Conservation (phyloP, 2,888 invertebrate species). For the Synanthedon myopaeformis region DNA sequence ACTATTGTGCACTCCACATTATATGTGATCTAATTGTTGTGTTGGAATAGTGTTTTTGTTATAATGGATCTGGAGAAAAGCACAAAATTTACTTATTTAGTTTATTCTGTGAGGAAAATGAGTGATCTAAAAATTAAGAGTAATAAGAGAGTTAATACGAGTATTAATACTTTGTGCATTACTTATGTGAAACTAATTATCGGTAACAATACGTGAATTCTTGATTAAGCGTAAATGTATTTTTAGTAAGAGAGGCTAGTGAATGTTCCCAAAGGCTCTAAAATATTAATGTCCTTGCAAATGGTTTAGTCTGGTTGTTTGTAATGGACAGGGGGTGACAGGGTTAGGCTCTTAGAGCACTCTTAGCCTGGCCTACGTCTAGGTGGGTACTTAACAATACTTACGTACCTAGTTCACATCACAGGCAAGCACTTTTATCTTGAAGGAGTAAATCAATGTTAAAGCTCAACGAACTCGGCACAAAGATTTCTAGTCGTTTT, state of each 20-base stretch:
- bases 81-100: too few species aligned
- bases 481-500: too few species aligned
- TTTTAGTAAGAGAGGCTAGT: slow-evolving; percentile 1
- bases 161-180: too few species aligned
- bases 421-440: neutral
- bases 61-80: too few species aligned
- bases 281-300: slow-evolving; percentile 9
- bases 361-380: slow-evolving; percentile 22
- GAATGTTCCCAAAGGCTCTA: neutral
- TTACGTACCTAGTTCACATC: slow-evolving; percentile 7
- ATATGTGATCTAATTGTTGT: slow-evolving; percentile 6
- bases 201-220: too few species aligned
- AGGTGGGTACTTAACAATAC: slow-evolving; percentile 34
- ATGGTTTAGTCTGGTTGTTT: slow-evolving; percentile 11
- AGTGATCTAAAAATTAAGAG: too few species aligned
- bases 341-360: slow-evolving; percentile 25
- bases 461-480: neutral
- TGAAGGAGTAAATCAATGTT: neutral
- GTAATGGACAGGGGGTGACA: slow-evolving; percentile 28
- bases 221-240: too few species aligned
- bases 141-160: too few species aligned
- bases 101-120: too few species aligned
- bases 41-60: slow-evolving; percentile 1
- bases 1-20: too few species aligned
- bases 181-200: too few species aligned